phyloP scores from a whole-genome alignment of 2,113 vertebrate species.

The Aleadryas rufinucha region DNA sequence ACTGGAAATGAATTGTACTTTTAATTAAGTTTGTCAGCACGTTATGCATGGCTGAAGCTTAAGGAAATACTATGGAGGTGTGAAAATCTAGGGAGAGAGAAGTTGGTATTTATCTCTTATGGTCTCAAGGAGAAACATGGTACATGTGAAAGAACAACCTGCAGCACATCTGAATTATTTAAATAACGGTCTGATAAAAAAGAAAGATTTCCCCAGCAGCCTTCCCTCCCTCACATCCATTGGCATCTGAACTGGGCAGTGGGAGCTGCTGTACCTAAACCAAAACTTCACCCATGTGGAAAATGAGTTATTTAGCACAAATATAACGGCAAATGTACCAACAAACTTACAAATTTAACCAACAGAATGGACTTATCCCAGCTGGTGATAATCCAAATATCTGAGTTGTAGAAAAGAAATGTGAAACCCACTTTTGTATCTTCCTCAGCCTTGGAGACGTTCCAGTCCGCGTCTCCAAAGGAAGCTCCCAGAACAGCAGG shows the following conservation, averaged over 20 bases:
- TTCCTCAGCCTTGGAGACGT: background rate
- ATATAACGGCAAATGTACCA: background rate
- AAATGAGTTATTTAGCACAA: background rate
- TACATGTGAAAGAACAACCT: background rate
- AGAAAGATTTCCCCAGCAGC: background rate
- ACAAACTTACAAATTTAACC: background rate
- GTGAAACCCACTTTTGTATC: rapidly evolving
- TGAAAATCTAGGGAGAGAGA: background rate
- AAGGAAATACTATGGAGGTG: background rate
- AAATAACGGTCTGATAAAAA: background rate
- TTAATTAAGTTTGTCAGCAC: conserved; percentile 22
- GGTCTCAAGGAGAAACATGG: background rate
- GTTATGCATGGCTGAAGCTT: background rate
- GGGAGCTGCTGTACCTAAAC: background rate
- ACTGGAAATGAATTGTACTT: background rate
- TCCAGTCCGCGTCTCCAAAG: rapidly evolving
- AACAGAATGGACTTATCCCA: background rate
- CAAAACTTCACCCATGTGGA: background rate
- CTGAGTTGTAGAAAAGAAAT: background rate
- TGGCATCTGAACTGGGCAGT: background rate
- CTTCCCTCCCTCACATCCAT: background rate
- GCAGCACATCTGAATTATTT: background rate
- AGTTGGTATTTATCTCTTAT: background rate
- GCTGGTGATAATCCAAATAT: background rate
- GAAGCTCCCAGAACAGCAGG: background rate